Evolutionary conservation across 2,113 vertebrate species (phyloP).

Genomic region (Leucosticte australis): DNA sequence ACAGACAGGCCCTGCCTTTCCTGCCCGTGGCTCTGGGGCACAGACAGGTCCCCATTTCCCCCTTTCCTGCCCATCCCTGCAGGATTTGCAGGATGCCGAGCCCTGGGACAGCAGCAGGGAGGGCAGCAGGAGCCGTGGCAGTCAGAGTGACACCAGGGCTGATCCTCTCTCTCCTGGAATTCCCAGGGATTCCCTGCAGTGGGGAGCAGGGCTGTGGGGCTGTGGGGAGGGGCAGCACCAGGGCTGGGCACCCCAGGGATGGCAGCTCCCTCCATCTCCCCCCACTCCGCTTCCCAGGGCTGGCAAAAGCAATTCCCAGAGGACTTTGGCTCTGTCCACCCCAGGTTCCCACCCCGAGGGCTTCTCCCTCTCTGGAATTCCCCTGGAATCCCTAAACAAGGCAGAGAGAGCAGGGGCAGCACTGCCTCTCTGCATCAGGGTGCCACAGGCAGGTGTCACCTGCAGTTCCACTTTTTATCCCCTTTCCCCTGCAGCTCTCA

Average conservation of each 20-base stretch:
- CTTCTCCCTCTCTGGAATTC: background rate
- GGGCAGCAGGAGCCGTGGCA: background rate
- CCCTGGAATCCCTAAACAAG: background rate
- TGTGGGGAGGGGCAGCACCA: accelerated
- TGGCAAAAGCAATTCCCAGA: background rate
- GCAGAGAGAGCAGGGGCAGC: background rate
- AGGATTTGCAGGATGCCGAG: background rate
- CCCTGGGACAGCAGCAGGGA: background rate
- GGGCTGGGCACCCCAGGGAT: background rate
- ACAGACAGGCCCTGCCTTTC: background rate
- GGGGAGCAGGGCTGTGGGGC: background rate
- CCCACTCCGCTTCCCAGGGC: accelerated
- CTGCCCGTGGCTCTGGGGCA: accelerated
- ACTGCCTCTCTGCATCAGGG: too few relatives aligned
- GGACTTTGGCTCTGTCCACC: background rate
- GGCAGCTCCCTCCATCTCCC: accelerated
- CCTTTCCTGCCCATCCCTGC: accelerated
- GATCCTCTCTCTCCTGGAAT: accelerated
- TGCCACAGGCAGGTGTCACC: too few relatives aligned
- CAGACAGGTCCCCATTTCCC: background rate
- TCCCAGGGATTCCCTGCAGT: accelerated
- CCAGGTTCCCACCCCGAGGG: accelerated
- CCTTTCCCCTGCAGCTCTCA: too few relatives aligned
- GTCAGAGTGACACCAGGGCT: accelerated
- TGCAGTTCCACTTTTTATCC: too few relatives aligned